Conservation (phyloP, 2,797 vertebrate species). For the Liparis tanakae region DNA sequence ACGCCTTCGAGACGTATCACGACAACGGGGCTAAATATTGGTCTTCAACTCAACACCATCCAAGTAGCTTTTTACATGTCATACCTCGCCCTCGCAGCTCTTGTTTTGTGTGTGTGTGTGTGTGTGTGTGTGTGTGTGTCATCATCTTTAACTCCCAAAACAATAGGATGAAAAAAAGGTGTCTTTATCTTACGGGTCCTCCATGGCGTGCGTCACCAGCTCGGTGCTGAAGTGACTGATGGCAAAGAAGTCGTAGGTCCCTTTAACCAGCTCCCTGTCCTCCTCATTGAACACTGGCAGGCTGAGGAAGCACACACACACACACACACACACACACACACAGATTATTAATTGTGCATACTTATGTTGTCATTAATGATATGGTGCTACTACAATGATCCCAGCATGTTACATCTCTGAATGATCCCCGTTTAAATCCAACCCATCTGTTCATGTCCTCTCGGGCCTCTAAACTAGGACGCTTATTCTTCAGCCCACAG, state of each 20-base stretch:
- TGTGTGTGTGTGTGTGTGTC: too few relatives aligned
- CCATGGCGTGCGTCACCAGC: slow-evolving; percentile 90
- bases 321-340: not conserved
- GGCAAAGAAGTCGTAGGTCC: slow-evolving; percentile 95
- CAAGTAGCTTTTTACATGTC: not conserved
- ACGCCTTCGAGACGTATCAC: not conserved
- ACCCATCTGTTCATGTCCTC: not conserved
- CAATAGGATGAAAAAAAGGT: not conserved
- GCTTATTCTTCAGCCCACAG: not conserved
- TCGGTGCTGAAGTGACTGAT: slow-evolving; percentile 94
- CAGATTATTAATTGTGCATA: not conserved
- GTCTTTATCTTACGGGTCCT: slow-evolving; percentile 79
- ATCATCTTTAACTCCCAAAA: not conserved
- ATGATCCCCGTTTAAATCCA: not conserved
- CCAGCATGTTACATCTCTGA: not conserved
- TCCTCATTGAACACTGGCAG: slow-evolving; percentile 92
- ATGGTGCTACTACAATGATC: not conserved
- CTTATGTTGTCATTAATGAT: not conserved
- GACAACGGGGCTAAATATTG: not conserved
- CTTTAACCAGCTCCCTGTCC: slow-evolving; percentile 85
- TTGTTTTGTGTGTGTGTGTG: not conserved
- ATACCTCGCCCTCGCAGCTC: not conserved
- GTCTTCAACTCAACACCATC: not conserved
- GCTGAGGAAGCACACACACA: slow-evolving; percentile 54
- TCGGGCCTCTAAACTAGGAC: not conserved